phyloP scores from a whole-genome alignment of 1,140 invertebrate genomes.

The Bombus consobrinus region DNA sequence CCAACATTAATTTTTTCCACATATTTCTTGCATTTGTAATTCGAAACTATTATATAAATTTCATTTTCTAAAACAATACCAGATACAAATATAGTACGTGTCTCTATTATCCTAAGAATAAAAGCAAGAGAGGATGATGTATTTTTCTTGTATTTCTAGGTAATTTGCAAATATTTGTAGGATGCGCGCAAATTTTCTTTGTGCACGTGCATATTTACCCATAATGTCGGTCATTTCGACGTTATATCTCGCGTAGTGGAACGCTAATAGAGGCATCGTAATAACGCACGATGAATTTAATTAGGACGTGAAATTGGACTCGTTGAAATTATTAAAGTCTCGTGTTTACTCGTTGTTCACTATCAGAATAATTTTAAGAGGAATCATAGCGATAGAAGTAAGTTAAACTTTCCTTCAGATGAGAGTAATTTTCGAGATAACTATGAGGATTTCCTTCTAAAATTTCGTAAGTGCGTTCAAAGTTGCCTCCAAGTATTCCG shows the following conservation, averaged over 20 bases:
- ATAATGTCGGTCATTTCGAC: neutral
- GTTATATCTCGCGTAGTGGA: neutral
- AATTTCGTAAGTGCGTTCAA: neutral
- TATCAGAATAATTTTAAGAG: neutral
- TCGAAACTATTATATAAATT: too few species aligned
- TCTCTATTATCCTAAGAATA: too few species aligned
- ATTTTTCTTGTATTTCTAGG: neutral
- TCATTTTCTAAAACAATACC: too few species aligned
- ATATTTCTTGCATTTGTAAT: too few species aligned
- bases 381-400: neutral
- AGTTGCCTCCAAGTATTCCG: neutral
- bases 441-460: neutral
- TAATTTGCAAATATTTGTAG: neutral
- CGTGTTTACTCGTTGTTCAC: neutral
- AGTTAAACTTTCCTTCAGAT: neutral
- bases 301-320: neutral
- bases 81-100: too few species aligned
- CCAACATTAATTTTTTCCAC: too few species aligned
- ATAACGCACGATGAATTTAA: constrained; percentile 22
- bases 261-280: neutral
- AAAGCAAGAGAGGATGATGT: too few species aligned
- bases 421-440: neutral
- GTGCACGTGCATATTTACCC: neutral
- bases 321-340: constrained; percentile 18
- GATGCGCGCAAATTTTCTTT: too few species aligned